Base-by-base conservation (phyloP, 2,888 invertebrate genomes). In the Sinodicranocentrus sp. region DNA sequence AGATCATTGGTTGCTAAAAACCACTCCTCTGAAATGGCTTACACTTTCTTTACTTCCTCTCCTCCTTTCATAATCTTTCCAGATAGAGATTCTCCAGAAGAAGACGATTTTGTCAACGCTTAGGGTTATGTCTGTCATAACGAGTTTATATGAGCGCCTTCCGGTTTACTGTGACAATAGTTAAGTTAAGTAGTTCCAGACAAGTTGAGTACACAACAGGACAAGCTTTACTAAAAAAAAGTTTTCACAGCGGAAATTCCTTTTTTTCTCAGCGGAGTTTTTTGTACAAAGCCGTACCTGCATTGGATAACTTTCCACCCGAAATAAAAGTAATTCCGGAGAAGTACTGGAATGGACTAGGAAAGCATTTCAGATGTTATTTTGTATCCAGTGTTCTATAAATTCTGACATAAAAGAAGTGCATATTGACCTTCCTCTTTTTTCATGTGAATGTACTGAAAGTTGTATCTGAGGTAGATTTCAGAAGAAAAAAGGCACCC, bases 161-260 rank as follows among this genome's bases (percentile, higher is more conserved):
- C 61, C 33, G 25, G 25, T 61, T 61, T 54, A n/a, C n/a, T 33
- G 61, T 33, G 61, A 61, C 61, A 61, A 28, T 61, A 28, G 61
- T 28, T 23, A 25, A 23, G 1, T 25, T 13, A 61, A 61, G 17
- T 23, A 33, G 10, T 48, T 10, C 15, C 15, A 15, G 10, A 15
- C 48, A n/a, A 48, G 10, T n/a, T n/a, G 48, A 48, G 48, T 48
- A 15, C 39, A 39, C 5, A 39, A 25, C 25, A 10, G 59, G 25
- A 23, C 59, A 59, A 59, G 59, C 25, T 59, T 59, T 13, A 21
- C 26, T 59, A 33, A 33, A 33, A 33, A 26, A 25, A 57, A 48
- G 10, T 48, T 57, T 57, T n/a, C 48, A n/a, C 48, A 10, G 48
- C 5, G 5, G 48, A n/a, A 48, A 48, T 48, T 48, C 15, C 15